Base-by-base conservation (phyloP, 2,113 vertebrate species). In the Rynchops niger region DNA sequence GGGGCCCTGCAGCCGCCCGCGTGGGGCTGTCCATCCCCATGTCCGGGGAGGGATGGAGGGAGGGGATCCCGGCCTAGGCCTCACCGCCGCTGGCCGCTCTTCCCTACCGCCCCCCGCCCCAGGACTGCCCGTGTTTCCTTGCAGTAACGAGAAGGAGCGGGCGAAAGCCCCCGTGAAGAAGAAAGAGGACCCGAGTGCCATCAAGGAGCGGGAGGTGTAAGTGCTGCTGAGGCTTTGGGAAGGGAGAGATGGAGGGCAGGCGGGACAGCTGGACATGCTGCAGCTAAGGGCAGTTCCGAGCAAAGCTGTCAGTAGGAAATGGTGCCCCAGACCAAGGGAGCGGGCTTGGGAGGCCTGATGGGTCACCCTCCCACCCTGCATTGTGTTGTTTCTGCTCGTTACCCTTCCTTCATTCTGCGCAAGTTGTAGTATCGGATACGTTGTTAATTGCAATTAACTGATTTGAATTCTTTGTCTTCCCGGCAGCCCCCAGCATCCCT, bases 181-280 rank as follows among this genome's bases (percentile, higher is more conserved):
- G 97, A 99, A 99, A 77, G 98, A 98, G 85, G 99, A 99, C 91
- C 99, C 99, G 5, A 99, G 99, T 38, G 96, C 95, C 25, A 98
- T 99, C 63, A 99, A 99, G 95, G 98, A 99, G 96, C 98, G 97
- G 95, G 99, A 99, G 97, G 99, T 99, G 99, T 99, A 98, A 98
- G 99, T 98, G 93, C 81, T 67, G 61, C 76, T 30, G 12, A 9
- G 1, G 7, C 49, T 9, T 4, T 22, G 45, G 25, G 16, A 9
- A 15, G 38, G 19, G 30, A 6, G 11, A 25, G 9, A 13, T 12
- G n/a, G 43, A 34, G 32, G 12, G 22, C 3, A 3, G 47, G 47
- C 22, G 26, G 11, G 22, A 3, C 2, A 3, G 11, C 5, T 1
- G 6, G 49, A n/a, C 87, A 8, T 4, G 2, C 53, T 36, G 18